Base-by-base conservation (phyloP, 1,140 invertebrate species). In the Cylas formicarius region DNA sequence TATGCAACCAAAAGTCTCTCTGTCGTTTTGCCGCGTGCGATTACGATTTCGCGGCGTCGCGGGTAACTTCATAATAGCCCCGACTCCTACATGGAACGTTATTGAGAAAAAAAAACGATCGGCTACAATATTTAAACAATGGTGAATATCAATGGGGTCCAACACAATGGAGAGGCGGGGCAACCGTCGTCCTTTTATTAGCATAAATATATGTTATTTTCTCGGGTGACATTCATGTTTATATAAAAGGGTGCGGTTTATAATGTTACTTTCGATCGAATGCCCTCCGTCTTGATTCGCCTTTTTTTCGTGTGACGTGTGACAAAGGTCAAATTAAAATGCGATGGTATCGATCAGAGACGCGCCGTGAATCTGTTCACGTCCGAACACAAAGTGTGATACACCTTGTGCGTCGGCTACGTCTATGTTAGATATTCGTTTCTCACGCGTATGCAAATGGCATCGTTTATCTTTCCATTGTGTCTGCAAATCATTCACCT, bases 191-290 rank as follows among this genome's bases (percentile, higher is more conserved):
- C 41, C 22, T 37, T 34, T 38, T 50, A 55, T 55, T 55, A 52
- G 50, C 53, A 55, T 55, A 55, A 55, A 55, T 55, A 55, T 48
- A 52, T 48, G 53, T 55, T 55, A 55, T 48, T 52, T 55, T 44
- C 47, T 47, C 45, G 18, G 44, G 36, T 47, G 44, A 47, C 44
- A 47, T 46, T 39, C 32, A 18, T 11, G 34, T 20, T 36, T 9
- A 7, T 21, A 36, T 36, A 19, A 36, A 36, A 37, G 35, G 44
- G 44, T 47, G 44, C 37, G 44, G 44, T 23, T 10, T 27, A 28
- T 29, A 21, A n/a, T 40, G n/a, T n/a, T 8, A n/a, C n/a, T n/a
- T n/a, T n/a, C n/a, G n/a, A n/a, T n/a, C n/a, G n/a, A n/a, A n/a
- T n/a, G n/a, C n/a, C n/a, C n/a, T n/a, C n/a, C n/a, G n/a, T n/a